Conservation (phyloP, 2,797 vertebrate genomes). For the Carcharodon carcharias region DNA sequence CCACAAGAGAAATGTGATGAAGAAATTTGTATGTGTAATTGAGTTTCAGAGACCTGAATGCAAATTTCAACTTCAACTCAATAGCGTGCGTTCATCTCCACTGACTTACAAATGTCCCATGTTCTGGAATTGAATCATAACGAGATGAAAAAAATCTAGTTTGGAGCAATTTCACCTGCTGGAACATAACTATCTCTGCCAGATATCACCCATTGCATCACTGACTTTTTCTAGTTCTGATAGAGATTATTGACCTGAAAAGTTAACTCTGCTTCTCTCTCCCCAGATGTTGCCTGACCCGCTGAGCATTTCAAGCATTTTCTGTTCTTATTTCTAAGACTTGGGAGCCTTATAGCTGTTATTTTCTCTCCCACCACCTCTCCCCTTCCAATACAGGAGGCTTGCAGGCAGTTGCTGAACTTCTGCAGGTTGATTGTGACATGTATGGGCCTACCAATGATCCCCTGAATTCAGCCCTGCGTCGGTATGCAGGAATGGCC, state of each 20-base stretch:
- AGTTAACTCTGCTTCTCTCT: neutral
- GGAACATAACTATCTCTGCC: neutral
- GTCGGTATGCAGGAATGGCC: conserved; percentile 89
- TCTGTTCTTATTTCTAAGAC: neutral
- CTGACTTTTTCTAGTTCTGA: neutral
- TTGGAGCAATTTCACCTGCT: neutral
- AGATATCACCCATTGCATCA: neutral
- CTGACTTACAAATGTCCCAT: neutral
- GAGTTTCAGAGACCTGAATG: neutral
- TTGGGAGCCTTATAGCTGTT: neutral
- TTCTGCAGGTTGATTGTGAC: conserved; percentile 85
- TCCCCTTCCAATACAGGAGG: conserved; percentile 60
- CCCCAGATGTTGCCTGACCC: neutral
- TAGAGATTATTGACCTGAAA: neutral
- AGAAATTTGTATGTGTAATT: neutral
- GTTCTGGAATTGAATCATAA: neutral
- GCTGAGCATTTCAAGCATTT: neutral
- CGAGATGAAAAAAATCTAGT: neutral
- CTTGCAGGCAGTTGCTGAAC: conserved; percentile 83
- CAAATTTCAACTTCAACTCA: neutral
- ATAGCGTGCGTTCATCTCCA: neutral
- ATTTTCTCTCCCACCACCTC: neutral
- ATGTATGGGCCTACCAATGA: conserved; percentile 82
- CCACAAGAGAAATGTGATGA: neutral
- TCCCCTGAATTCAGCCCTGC: conserved; percentile 83